A percentile compares a stretch with the other conserved stretches of the same genome.
phyloP scores from a whole-genome alignment of 2,113 vertebrate genomes.

The Apteryx owenii region DNA sequence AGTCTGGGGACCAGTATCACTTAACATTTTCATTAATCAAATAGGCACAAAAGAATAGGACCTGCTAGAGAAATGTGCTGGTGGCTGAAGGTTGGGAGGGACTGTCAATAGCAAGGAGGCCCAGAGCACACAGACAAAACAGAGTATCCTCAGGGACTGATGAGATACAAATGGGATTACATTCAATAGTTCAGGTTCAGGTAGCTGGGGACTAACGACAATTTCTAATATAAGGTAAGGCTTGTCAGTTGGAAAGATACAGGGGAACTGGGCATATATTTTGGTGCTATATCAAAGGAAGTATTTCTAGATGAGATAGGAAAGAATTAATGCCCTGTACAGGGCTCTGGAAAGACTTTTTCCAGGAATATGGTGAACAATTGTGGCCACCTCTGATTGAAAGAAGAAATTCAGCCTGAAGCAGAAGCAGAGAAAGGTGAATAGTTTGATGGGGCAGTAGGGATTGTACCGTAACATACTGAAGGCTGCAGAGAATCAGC shows the following conservation, averaged over 20 bases:
- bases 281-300: slow-evolving; percentile 21
- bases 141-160: slow-evolving; percentile 4
- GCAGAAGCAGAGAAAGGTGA: background rate
- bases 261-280: background rate
- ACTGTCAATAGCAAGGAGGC: slow-evolving; percentile 28
- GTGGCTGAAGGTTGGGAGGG: slow-evolving; percentile 1
- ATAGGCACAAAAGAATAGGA: slow-evolving; percentile 12
- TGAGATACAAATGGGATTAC: slow-evolving; percentile 41
- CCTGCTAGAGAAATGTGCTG: slow-evolving; percentile 33
- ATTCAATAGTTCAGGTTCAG: slow-evolving; percentile 18
- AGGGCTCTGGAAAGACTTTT: background rate
- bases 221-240: background rate
- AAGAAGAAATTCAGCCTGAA: background rate
- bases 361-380: background rate
- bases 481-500: background rate
- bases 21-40: slow-evolving; percentile 65
- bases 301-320: background rate
- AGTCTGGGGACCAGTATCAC: background rate
- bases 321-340: background rate
- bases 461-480: background rate
- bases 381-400: background rate
- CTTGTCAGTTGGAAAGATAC: background rate
- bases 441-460: background rate
- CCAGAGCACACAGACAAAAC: background rate
- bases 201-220: slow-evolving; percentile 32